Evolutionary conservation across 2,797 vertebrate genomes (phyloP), one percentile per base, ranked within the genome.

Genomic region (Channallabes apus): DNA sequence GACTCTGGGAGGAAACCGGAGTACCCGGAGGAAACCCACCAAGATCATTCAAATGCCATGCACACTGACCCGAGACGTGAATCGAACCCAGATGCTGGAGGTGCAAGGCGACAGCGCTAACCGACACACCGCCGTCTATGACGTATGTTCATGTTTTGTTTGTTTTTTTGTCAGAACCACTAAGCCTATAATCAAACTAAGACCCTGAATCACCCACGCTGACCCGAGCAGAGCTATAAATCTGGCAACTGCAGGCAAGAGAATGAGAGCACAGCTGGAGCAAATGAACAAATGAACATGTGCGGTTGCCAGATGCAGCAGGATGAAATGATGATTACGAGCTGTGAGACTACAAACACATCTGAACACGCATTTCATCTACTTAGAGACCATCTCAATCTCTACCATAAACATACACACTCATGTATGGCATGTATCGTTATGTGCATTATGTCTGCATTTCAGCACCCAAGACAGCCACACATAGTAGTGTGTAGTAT

Each of bases 211-310:
- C 84, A 24, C 61, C 51, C 84, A 82, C 61, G 46, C 80, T 77
- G 79, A 67, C 75, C 29, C 4, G 0, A 77, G 71, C 27, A 54
- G 56, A 29, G 65, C 18, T 7, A 69, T 78, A 7, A 54, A 77
- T 78, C 56, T 82, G 64, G 54, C 56, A 82, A 71, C 38, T 46
- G 17, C 64, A 59, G 58, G 64, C 54, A 59, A 64, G 77, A 29
- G 29, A 32, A 41, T 29, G 46, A 77, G 72, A 59, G 22, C 80
- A 69, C 80, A 86, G 85, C 84, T 82, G 84, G 79, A 82, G 51
- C 73, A 78, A 82, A 78, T 71, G 80, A 67, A 78, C 80, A 78
- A 78, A 86, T 77, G 51, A 86, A 69, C 80, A 82, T 14, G 56
- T 61, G 54, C n/a, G 35, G 69, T 68, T 86, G 80, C 62, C 85